These are phyloP conservation scores for Bombus impatiens DNA, from an alignment of 1,140 invertebrate genomes.

Conservation along the genomic window DNA sequence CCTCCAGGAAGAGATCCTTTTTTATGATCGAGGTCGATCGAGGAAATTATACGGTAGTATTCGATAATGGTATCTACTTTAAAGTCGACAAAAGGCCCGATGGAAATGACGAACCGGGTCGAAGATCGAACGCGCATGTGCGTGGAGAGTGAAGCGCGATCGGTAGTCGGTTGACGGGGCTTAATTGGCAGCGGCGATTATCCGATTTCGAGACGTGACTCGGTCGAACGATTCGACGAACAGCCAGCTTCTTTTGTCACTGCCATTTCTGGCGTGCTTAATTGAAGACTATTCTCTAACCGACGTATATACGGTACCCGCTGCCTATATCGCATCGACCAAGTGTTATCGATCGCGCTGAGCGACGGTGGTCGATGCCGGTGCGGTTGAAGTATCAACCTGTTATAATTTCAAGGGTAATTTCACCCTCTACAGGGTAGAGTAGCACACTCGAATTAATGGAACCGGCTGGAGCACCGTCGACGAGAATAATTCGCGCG, in stretches of 20 bases:
- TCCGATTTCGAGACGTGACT: slow-evolving; percentile 25
- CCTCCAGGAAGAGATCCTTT: slow-evolving; percentile 25
- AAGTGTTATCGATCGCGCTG: slow-evolving; percentile 42
- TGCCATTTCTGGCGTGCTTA: slow-evolving; percentile 23
- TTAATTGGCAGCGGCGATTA: slow-evolving; percentile 46
- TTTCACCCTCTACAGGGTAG: slow-evolving; percentile 67
- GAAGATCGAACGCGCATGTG: not conserved
- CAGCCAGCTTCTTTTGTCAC: slow-evolving; percentile 27
- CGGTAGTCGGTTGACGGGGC: not conserved
- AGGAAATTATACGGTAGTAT: not conserved
- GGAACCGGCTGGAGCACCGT: slow-evolving; percentile 66
- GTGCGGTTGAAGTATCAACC: slow-evolving; percentile 64
- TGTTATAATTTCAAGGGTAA: slow-evolving; percentile 76
- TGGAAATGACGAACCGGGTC: not conserved
- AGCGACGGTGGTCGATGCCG: slow-evolving; percentile 50
- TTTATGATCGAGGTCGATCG: slow-evolving; percentile 15
- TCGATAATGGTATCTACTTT: not conserved
- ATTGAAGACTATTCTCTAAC: slow-evolving; percentile 41
- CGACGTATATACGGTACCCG: not conserved
- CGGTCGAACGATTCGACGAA: slow-evolving; percentile 25
- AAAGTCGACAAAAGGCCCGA: not conserved
- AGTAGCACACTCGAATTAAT: slow-evolving; percentile 68
- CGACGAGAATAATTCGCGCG: slow-evolving; percentile 65
- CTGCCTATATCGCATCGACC: slow-evolving; percentile 32
- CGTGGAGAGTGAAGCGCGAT: not conserved